Percentiles rank a stretch among this genome's conserved stretches.
These are phyloP conservation scores for Sinohyriopsis cumingii DNA, from an alignment of 2,888 invertebrate genomes.

Conservation along the genomic window DNA sequence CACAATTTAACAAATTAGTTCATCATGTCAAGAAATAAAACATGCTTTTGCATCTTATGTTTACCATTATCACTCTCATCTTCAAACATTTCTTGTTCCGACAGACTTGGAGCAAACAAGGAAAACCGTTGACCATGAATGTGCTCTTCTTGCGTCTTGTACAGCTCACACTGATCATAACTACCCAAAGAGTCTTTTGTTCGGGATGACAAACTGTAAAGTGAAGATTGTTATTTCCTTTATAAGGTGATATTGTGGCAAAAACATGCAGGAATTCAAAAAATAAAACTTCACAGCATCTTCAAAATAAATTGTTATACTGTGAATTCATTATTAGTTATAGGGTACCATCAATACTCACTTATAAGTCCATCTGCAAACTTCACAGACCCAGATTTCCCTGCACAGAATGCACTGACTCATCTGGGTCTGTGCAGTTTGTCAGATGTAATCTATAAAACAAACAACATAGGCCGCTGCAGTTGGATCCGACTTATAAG, in stretches of 20 bases:
- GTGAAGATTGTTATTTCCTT: not conserved
- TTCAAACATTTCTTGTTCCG: constrained; percentile 36
- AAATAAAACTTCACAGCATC: not conserved
- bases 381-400: no score
- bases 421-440: no score
- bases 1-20: not conserved
- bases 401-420: no score
- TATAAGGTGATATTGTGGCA: not conserved
- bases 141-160: constrained; percentile 23
- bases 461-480: no score
- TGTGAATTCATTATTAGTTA: no score
- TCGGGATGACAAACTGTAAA: constrained; percentile 26
- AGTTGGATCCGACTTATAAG: no score
- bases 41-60: no score
- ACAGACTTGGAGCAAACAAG: constrained; percentile 8
- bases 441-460: no score
- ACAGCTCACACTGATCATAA: constrained; percentile 30
- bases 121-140: constrained; percentile 20
- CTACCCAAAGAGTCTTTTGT: constrained; percentile 25
- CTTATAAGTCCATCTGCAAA: no score
- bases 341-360: no score
- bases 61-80: constrained; percentile 13
- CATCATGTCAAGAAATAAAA: not conserved
- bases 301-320: not conserved
- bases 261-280: not conserved